phyloP scores from a whole-genome alignment of 2,888 invertebrate species.

The Leptopilina syphax region DNA sequence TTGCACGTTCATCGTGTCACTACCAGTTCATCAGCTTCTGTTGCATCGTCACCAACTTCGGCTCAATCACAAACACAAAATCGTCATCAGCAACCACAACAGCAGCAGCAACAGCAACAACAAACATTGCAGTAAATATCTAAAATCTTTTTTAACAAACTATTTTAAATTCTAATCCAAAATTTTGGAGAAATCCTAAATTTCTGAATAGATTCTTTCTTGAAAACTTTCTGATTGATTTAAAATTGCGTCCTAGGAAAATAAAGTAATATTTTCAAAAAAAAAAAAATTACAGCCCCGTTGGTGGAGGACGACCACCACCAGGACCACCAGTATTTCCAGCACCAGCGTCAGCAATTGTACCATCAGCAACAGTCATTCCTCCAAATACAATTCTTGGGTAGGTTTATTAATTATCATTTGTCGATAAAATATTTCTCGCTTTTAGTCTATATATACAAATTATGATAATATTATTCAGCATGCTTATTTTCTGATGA shows the following conservation, averaged over 20 bases:
- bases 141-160: no score
- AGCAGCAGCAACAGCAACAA: conserved; percentile 47
- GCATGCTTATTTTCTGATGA: no score
- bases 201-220: neutral
- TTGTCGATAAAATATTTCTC: neutral
- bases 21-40: conserved; percentile 61
- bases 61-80: conserved; percentile 50
- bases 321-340: conserved; percentile 75
- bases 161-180: no score
- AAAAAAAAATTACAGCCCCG: conserved; percentile 60
- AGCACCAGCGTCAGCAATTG: conserved; percentile 79
- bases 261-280: neutral
- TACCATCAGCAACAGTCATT: conserved; percentile 74
- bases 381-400: conserved; percentile 72
- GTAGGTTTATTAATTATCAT: conserved; percentile 60
- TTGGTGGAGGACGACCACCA: conserved; percentile 72
- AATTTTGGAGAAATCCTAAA: neutral
- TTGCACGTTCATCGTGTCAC: conserved; percentile 74
- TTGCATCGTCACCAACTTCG: conserved; percentile 49
- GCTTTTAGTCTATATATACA: no score
- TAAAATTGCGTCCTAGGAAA: neutral
- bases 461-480: no score
- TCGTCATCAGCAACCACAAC: conserved; percentile 59
- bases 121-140: conserved; percentile 64
- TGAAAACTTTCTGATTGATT: neutral